Conservation (phyloP, 1,140 invertebrate genomes). For the Ectropis grisescens region DNA sequence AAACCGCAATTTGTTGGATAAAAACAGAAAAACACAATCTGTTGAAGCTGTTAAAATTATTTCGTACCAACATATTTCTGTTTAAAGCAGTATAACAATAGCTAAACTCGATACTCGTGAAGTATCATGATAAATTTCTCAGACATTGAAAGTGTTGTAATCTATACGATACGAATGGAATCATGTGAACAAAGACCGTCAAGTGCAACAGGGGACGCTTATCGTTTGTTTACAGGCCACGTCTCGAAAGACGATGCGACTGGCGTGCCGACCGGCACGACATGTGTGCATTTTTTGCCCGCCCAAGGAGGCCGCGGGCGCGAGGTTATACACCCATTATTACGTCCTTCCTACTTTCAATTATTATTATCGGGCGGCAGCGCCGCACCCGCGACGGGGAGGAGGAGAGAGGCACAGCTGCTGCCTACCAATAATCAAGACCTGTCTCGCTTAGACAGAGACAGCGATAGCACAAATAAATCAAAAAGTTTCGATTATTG, state of each 20-base stretch:
- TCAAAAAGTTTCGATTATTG: constrained; percentile 5
- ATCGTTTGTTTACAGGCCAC: constrained; percentile 38
- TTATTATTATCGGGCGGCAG: constrained; percentile 68
- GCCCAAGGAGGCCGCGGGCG: constrained; percentile 67
- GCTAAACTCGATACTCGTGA: constrained; percentile 15
- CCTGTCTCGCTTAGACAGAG: constrained; percentile 46
- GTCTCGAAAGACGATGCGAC: constrained; percentile 19
- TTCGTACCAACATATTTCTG: too few species aligned
- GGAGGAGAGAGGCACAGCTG: constrained; percentile 67
- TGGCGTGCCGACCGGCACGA: constrained; percentile 33
- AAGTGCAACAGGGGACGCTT: constrained; percentile 21
- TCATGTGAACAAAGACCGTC: constrained; percentile 29
- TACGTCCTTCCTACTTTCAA: constrained; percentile 70
- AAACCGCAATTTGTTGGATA: too few species aligned
- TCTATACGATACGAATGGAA: constrained; percentile 14
- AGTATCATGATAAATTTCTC: constrained; percentile 22
- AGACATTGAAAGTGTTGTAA: constrained; percentile 22
- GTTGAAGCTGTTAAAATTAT: too few species aligned
- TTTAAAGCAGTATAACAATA: too few species aligned
- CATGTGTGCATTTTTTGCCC: constrained; percentile 69
- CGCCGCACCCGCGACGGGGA: constrained; percentile 63
- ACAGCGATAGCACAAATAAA: constrained; percentile 30
- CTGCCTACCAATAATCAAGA: constrained; percentile 70
- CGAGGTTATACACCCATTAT: constrained; percentile 70
- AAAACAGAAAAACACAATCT: too few species aligned